A percentile compares a stretch with the other conserved stretches of the same genome.
Conservation (phyloP, 2,113 vertebrate genomes). For the Onychorhynchus coronatus region DNA sequence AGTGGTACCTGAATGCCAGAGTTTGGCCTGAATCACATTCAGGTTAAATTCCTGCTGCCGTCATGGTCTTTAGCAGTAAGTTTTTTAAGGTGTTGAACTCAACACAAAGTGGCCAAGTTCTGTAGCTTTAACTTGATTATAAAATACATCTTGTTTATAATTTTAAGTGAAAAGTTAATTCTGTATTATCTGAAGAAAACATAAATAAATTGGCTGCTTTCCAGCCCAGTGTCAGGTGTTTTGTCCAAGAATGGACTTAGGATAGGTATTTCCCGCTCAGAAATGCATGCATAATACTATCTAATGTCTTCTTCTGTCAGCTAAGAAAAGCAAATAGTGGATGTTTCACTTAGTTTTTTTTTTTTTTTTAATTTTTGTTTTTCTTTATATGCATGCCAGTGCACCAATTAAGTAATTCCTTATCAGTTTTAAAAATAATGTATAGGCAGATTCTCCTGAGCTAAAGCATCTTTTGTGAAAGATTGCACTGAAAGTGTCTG, state of each 20-base stretch:
- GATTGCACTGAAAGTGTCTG: neutral
- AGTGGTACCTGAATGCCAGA: neutral
- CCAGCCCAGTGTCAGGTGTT: neutral
- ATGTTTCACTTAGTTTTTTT: neutral
- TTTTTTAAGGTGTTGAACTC: neutral
- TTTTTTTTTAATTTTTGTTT: neutral
- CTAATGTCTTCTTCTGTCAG: neutral
- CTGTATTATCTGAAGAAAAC: neutral
- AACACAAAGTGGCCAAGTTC: neutral
- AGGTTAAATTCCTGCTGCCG: neutral
- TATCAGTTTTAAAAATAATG: neutral
- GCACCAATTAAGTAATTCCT: neutral
- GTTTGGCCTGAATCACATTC: neutral
- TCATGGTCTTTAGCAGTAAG: neutral
- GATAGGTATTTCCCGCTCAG: neutral
- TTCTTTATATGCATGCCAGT: neutral
- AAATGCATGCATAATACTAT: neutral
- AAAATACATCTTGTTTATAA: neutral
- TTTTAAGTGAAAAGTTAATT: neutral
- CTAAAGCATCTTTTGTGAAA: neutral
- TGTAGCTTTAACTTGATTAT: neutral
- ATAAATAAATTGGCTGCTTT: neutral
- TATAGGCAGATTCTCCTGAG: neutral
- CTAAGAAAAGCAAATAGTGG: neutral
- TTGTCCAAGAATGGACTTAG: neutral